phyloP scores from a whole-genome alignment of 2,888 invertebrate species.

The Gerosis bhagava region DNA sequence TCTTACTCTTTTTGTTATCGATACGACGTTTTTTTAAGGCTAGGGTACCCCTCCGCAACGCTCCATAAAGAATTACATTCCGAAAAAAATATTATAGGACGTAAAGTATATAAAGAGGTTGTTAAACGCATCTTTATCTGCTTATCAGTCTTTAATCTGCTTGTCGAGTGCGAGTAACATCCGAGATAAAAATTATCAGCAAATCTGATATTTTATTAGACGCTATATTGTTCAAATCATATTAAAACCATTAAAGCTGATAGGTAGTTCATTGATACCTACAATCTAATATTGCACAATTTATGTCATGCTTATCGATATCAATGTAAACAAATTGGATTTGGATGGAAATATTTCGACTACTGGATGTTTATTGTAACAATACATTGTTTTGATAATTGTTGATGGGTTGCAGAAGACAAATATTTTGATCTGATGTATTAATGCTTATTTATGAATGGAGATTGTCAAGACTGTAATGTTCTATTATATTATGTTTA shows the following conservation, averaged over 20 bases:
- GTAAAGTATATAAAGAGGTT: conserved; percentile 42
- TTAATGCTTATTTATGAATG: no score
- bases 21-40: no score
- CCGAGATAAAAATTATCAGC: conserved; percentile 63
- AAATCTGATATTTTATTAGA: conserved; percentile 61
- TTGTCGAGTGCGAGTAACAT: conserved; percentile 55
- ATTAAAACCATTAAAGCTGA: conserved; percentile 41
- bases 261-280: conserved; percentile 53
- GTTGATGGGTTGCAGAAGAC: not conserved
- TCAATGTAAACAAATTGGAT: conserved; percentile 39
- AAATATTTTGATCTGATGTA: conserved; percentile 11
- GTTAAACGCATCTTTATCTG: conserved; percentile 70
- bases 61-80: no score
- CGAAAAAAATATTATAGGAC: no score
- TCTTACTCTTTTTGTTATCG: no score
- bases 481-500: no score
- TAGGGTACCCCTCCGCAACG: no score
- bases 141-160: conserved; percentile 63
- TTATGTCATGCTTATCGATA: conserved; percentile 45
- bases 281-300: conserved; percentile 53
- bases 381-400: conserved; percentile 36
- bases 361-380: conserved; percentile 62
- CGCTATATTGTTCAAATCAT: conserved; percentile 46
- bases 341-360: conserved; percentile 59
- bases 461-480: no score